Percentiles rank a stretch among this genome's conserved stretches.
Evolutionary conservation across 2,113 vertebrate species (phyloP).

Genomic region (Petaurus breviceps): DNA sequence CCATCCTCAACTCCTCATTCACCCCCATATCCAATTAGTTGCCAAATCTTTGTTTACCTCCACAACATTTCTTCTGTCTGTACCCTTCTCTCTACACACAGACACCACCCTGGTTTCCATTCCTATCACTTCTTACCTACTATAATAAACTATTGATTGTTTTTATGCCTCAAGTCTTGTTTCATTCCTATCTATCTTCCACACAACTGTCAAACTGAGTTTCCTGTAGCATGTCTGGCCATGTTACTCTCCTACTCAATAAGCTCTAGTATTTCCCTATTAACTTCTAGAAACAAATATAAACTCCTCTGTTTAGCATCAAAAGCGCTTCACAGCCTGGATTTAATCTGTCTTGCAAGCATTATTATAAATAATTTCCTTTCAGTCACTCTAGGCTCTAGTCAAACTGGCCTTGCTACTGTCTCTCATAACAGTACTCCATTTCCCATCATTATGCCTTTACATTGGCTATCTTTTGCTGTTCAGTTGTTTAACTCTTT

Average conservation of each 20-base stretch:
- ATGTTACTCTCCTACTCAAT: not conserved
- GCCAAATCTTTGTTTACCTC: not conserved
- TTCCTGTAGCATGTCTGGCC: not conserved
- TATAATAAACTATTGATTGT: not conserved
- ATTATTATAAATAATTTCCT: not conserved
- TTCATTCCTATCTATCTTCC: not conserved
- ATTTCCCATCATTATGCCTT: not conserved
- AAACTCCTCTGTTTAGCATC: not conserved
- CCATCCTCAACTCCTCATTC: not conserved
- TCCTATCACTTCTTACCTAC: not conserved
- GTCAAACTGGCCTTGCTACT: no score
- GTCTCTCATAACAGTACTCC: not conserved
- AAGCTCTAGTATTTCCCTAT: not conserved
- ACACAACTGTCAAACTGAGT: not conserved
- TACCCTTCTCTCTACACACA: not conserved
- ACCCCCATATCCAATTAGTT: not conserved
- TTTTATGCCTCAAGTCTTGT: not conserved
- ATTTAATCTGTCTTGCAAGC: not conserved
- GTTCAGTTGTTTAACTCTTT: no score
- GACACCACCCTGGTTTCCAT: not conserved
- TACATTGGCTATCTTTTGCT: not conserved
- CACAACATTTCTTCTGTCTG: not conserved
- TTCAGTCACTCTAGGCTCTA: not conserved
- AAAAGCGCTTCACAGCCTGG: not conserved
- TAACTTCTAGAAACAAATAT: not conserved